A percentile compares a stretch with the other conserved stretches of the same genome.
These are phyloP conservation scores for Coptodon rendalli DNA, from an alignment of 2,113 vertebrate species.

Conservation along the genomic window DNA sequence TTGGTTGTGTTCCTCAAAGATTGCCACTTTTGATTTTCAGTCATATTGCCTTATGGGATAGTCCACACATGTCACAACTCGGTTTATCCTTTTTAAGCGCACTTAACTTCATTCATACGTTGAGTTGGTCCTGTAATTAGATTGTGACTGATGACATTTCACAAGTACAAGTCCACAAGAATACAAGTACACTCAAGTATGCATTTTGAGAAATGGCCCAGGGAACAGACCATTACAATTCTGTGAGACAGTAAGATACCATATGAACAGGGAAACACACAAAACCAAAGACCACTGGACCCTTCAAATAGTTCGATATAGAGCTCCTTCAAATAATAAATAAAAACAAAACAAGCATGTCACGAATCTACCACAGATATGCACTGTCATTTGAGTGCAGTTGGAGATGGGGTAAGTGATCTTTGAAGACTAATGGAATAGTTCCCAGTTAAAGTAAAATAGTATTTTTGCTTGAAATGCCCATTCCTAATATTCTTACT, in stretches of 20 bases:
- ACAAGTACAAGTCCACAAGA: background rate
- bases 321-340: background rate
- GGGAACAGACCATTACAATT: background rate
- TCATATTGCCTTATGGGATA: background rate
- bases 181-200: background rate
- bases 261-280: background rate
- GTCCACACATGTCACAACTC: background rate
- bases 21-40: background rate
- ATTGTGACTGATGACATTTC: background rate
- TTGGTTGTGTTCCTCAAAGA: background rate
- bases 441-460: background rate
- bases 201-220: background rate
- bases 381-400: background rate
- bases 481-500: background rate
- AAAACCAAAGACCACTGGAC: background rate
- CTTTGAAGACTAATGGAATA: background rate
- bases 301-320: background rate
- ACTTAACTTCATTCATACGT: background rate
- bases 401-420: background rate
- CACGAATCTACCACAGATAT: background rate
- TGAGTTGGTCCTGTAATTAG: background rate
- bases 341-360: background rate
- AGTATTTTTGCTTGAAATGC: background rate
- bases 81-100: background rate
- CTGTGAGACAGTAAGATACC: background rate